phyloP scores from a whole-genome alignment of 64 coral and sea anemone genomes.

The Porites lutea region DNA sequence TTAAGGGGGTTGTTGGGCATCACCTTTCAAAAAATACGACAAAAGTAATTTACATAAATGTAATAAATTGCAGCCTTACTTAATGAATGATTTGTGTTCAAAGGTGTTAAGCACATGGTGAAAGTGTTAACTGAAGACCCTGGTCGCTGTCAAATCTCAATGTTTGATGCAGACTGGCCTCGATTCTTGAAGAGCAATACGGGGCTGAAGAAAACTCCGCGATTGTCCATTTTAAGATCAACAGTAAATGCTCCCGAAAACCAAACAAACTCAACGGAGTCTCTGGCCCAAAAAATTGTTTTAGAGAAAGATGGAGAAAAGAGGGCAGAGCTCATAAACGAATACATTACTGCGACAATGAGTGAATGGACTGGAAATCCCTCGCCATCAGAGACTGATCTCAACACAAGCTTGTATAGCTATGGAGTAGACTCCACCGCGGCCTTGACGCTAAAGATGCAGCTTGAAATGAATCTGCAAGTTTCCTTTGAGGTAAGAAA shows the following conservation, averaged over 20 bases:
- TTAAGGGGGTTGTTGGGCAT: no score
- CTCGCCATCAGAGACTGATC: conserved; percentile 53
- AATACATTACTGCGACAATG: conserved; percentile 14
- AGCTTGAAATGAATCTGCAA: conserved; percentile 45
- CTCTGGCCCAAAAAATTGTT: conserved; percentile 36
- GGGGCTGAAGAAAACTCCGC: not conserved
- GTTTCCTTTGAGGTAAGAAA: conserved; percentile 73
- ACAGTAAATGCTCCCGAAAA: not conserved
- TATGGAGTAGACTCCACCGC: conserved; percentile 79
- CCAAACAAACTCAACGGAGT: not conserved
- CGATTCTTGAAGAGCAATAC: conserved; percentile 18
- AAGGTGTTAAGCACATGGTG: conserved; percentile 44
- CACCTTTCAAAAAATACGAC: no score
- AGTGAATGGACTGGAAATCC: conserved; percentile 51
- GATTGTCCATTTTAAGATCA: not conserved
- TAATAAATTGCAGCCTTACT: no score
- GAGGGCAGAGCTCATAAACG: conserved; percentile 31
- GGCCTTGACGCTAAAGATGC: conserved; percentile 68
- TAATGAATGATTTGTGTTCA: no score
- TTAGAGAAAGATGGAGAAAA: conserved; percentile 47
- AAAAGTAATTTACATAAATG: no score
- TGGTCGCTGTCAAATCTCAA: conserved; percentile 3
- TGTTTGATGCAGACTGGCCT: conserved; percentile 45
- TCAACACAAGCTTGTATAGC: conserved; percentile 68
- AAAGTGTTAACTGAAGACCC: conserved; percentile 29